These are phyloP conservation scores for Stomatorhinus walkeri DNA, from an alignment of 2,797 vertebrate genomes.

Conservation along the genomic window DNA sequence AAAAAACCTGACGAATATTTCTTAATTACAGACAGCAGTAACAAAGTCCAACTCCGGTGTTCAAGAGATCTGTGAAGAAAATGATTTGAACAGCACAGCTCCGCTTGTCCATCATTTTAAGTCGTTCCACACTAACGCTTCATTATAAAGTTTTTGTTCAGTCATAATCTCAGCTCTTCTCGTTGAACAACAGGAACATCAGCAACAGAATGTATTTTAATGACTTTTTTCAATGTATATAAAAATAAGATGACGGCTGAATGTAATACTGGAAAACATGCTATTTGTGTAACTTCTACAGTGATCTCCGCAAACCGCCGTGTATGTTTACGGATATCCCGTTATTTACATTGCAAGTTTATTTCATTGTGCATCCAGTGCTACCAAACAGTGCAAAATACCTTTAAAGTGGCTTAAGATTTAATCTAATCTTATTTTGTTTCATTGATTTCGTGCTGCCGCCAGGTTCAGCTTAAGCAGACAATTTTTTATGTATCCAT, in stretches of 20 bases:
- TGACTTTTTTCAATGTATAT: background rate
- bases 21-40: constrained; percentile 3
- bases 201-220: background rate
- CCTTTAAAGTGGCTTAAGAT: background rate
- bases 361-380: background rate
- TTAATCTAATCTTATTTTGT: background rate
- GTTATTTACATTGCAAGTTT: background rate
- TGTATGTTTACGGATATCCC: background rate
- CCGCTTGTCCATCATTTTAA: background rate
- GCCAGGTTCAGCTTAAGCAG: background rate
- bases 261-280: constrained; percentile 11
- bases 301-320: background rate
- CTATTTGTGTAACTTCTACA: background rate
- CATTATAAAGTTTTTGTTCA: background rate
- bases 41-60: background rate
- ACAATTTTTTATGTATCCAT: background rate
- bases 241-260: background rate
- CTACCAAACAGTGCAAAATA: constrained; percentile 1
- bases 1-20: background rate
- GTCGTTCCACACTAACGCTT: background rate
- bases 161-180: background rate
- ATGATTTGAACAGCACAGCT: background rate
- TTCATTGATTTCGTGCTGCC: background rate
- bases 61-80: background rate
- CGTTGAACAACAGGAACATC: background rate